A percentile compares a stretch with the other conserved stretches of the same genome.
phyloP scores from a whole-genome alignment of 2,113 vertebrate genomes.

The Tursiops truncatus region DNA sequence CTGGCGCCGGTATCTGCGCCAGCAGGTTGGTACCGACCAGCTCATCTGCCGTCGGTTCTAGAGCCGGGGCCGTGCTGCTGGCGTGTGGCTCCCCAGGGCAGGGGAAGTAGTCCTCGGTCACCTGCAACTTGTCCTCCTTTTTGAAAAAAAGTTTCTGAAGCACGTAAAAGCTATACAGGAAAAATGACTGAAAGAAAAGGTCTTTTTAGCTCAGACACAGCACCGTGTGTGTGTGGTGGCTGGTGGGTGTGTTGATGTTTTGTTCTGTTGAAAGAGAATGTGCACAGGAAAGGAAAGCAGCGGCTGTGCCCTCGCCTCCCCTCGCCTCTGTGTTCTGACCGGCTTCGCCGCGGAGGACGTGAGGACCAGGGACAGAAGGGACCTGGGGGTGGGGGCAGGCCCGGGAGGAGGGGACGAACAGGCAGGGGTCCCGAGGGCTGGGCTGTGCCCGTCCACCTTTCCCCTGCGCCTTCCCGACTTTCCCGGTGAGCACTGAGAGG shows the following conservation, averaged over 20 bases:
- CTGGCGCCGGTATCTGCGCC: neutral
- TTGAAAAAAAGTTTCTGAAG: neutral
- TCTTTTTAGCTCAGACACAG: neutral
- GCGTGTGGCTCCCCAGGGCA: accelerated
- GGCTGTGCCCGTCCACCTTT: neutral
- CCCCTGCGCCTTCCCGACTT: neutral
- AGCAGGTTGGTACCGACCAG: neutral
- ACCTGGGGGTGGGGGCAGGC: accelerated
- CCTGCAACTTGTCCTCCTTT: neutral
- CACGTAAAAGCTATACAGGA: neutral
- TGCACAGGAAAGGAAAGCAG: neutral
- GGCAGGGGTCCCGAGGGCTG: neutral
- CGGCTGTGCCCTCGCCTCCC: neutral
- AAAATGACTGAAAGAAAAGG: neutral
- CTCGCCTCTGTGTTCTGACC: neutral
- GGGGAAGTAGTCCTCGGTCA: neutral
- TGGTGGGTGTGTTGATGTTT: neutral
- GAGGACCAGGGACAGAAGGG: neutral
- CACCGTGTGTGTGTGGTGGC: neutral
- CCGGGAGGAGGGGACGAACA: accelerated
- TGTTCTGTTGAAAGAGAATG: neutral
- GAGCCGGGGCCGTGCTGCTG: neutral
- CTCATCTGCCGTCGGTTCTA: neutral
- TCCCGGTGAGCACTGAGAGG: neutral
- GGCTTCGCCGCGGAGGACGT: accelerated